phyloP scores from a whole-genome alignment of 2,797 vertebrate species.

The Caiman crocodilus region DNA sequence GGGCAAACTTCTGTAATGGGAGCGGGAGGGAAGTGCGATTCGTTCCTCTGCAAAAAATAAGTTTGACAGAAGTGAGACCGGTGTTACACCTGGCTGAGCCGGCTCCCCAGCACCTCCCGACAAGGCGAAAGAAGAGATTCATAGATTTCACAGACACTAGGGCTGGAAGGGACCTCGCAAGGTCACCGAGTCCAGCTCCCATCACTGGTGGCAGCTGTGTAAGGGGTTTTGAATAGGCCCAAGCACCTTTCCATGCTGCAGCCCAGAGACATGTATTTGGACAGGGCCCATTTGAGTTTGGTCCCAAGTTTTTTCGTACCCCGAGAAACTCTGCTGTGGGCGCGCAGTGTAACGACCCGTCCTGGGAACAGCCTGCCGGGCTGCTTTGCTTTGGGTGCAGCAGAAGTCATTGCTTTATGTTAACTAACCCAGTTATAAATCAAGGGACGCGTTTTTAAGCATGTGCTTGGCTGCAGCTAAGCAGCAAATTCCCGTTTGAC shows the following conservation, averaged over 20 bases:
- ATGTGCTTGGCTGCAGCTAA: not conserved
- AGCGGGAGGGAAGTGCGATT: not conserved
- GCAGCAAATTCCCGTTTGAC: not conserved
- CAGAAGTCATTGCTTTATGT: not conserved
- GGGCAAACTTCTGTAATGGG: too few species aligned
- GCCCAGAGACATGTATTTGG: not conserved
- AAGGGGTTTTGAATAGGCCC: not conserved
- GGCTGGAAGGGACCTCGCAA: too few species aligned
- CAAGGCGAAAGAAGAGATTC: not conserved
- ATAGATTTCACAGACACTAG: too few species aligned
- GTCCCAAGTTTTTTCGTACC: not conserved
- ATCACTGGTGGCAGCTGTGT: accelerated
- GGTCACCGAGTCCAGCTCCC: not conserved
- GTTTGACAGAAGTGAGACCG: not conserved
- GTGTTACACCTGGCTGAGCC: not conserved
- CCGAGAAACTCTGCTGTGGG: accelerated
- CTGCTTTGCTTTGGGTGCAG: not conserved
- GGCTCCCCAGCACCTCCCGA: not conserved
- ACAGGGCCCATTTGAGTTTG: not conserved
- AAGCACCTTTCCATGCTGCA: not conserved
- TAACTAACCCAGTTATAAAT: accelerated
- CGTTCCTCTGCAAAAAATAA: not conserved
- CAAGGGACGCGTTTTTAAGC: not conserved
- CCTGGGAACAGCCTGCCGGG: too few species aligned
- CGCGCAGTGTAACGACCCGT: too few species aligned